Evolutionary conservation across 37 sponge, comb jelly and placozoan species (phyloP), one percentile per base, ranked within the genome.

Genomic region (Geodia barretti): DNA sequence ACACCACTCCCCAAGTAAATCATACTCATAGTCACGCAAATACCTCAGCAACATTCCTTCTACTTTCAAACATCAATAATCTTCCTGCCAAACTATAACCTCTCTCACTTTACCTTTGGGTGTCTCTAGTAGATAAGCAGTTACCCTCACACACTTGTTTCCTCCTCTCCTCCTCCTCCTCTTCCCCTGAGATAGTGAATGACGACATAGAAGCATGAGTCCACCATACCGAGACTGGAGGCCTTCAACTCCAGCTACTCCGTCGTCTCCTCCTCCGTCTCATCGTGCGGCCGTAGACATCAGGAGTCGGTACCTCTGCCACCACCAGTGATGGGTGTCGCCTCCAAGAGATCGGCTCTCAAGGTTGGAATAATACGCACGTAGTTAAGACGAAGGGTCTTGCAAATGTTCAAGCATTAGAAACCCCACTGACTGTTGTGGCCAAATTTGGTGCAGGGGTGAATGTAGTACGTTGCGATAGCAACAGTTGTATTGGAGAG

Each of bases 171-270:
- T 5, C 3, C 62, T 61, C 78, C 65, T 29, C 47, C 43, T 33
- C 14, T 39, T 25, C 40, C 41, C 5, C 60, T 42, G 70, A 82
- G 78, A 76, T 72, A 76, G 68, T 76, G 24, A 59, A 63, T 43
- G 87, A 87, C 36, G 83, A 86, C 31, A 77, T 82, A 36, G 78
- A 88, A 39, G 83, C 70, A 34, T n/a, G 70, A 61, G 28, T 42
- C 41, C 34, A 88, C 83, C 26, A 69, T 88, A 8, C 78, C 88
- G 21, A 75, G 70, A 37, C 60, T 91, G 39, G 79, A 91, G 40
- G 60, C 68, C 67, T 83, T 86, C 66, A 24, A 79, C 19, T 4
- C 42, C 39, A 41, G 39, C 37, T 76, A 76, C 60, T 38, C 19
- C 35, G 58, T 41, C 1, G 24, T 82, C 26, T 32, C 41, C 26